Evolutionary conservation across 2,888 invertebrate species (phyloP).

Genomic region (Epicampocera succincta): DNA sequence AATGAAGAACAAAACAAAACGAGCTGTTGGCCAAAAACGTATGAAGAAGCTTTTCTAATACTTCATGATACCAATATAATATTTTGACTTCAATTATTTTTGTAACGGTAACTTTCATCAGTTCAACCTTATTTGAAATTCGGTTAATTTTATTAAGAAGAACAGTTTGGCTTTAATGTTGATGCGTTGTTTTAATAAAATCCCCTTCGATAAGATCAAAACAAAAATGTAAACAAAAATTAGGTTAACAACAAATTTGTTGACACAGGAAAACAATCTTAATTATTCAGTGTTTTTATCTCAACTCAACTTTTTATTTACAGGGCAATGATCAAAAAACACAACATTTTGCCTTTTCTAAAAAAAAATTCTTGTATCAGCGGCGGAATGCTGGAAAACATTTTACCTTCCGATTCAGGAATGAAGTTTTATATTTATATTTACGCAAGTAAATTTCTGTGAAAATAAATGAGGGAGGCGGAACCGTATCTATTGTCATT

Average conservation of each 20-base stretch:
- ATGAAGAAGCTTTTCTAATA: too few species aligned
- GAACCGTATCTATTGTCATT: too few species aligned
- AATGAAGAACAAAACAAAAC: too few species aligned
- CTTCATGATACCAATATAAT: too few species aligned
- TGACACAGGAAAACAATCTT: constrained; percentile 1
- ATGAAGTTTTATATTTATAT: not conserved
- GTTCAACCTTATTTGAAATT: too few species aligned
- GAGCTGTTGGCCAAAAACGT: too few species aligned
- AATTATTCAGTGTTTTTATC: constrained; percentile 20
- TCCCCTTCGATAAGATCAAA: too few species aligned
- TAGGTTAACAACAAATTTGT: constrained; percentile 21
- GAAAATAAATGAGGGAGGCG: not conserved
- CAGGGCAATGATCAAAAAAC: not conserved
- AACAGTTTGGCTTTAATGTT: too few species aligned
- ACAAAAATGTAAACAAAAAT: not conserved
- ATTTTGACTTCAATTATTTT: too few species aligned
- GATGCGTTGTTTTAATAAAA: too few species aligned
- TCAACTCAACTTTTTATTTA: constrained; percentile 1
- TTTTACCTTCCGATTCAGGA: constrained; percentile 12
- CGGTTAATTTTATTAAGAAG: too few species aligned
- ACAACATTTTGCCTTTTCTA: not conserved
- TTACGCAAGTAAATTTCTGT: not conserved
- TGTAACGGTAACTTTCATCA: too few species aligned
- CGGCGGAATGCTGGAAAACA: not conserved
- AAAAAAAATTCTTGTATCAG: not conserved